Conservation (phyloP, 1,140 invertebrate species). For the Mizuhopecten yessoensis region DNA sequence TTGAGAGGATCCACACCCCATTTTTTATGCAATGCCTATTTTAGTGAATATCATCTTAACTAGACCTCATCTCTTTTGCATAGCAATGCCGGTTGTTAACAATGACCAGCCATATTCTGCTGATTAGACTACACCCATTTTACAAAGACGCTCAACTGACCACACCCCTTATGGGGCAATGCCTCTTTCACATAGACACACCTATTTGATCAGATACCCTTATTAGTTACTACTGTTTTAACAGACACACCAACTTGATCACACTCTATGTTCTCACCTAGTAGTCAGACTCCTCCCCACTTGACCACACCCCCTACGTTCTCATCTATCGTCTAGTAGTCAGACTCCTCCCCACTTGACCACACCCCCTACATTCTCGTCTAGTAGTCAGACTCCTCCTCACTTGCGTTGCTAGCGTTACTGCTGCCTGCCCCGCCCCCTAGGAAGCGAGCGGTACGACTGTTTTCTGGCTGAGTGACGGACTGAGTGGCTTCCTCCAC, state of each 20-base stretch:
- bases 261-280: background rate
- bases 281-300: background rate
- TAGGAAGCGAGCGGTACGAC: conserved; percentile 74
- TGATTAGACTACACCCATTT: too few species aligned
- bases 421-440: conserved; percentile 68
- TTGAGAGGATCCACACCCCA: background rate
- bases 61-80: background rate
- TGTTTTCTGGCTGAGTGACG: conserved; percentile 79
- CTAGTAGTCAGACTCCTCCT: conserved; percentile 76
- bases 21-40: background rate
- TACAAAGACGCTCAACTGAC: too few species aligned
- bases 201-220: too few species aligned
- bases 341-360: conserved; percentile 76
- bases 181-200: too few species aligned
- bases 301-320: background rate
- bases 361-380: too few species aligned
- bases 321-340: conserved; percentile 48
- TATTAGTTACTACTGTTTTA: too few species aligned
- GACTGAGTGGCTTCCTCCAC: conserved; percentile 83
- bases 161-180: too few species aligned
- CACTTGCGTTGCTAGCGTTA: conserved; percentile 65
- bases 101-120: too few species aligned
- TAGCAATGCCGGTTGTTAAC: background rate
- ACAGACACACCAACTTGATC: background rate
- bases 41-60: background rate